Evolutionary conservation across 2,113 vertebrate genomes (phyloP).

Genomic region (Otus sunia): DNA sequence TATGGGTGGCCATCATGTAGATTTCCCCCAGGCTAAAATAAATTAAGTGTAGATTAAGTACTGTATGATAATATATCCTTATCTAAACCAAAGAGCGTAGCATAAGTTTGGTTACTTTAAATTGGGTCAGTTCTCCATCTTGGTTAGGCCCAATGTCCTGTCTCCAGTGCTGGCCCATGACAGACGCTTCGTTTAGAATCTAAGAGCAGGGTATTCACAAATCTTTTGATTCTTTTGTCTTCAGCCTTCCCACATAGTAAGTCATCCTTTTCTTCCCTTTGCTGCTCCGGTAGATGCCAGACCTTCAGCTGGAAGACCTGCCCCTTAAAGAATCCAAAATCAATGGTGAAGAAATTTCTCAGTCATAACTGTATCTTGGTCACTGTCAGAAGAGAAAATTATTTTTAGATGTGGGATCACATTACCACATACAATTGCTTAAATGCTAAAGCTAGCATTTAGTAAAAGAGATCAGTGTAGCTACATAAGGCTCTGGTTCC

Average conservation of each 20-base stretch:
- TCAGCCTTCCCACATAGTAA: background rate
- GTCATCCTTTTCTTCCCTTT: background rate
- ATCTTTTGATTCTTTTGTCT: background rate
- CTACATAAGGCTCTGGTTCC: background rate
- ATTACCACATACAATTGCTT: background rate
- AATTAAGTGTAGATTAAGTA: background rate
- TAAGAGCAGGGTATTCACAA: background rate
- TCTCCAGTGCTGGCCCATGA: background rate
- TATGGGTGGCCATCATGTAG: background rate
- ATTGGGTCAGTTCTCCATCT: background rate
- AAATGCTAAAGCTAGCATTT: background rate
- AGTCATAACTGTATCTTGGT: background rate
- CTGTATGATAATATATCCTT: background rate
- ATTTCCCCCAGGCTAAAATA: background rate
- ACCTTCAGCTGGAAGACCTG: background rate
- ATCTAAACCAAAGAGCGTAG: background rate
- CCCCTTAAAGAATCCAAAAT: background rate
- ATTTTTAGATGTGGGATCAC: background rate
- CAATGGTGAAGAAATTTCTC: background rate
- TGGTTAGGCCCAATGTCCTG: background rate
- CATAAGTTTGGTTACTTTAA: background rate
- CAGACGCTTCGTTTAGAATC: background rate
- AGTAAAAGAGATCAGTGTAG: background rate
- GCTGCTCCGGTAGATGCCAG: background rate
- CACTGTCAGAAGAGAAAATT: background rate